phyloP scores from a whole-genome alignment of 2,113 vertebrate genomes.

The Microcebus murinus region DNA sequence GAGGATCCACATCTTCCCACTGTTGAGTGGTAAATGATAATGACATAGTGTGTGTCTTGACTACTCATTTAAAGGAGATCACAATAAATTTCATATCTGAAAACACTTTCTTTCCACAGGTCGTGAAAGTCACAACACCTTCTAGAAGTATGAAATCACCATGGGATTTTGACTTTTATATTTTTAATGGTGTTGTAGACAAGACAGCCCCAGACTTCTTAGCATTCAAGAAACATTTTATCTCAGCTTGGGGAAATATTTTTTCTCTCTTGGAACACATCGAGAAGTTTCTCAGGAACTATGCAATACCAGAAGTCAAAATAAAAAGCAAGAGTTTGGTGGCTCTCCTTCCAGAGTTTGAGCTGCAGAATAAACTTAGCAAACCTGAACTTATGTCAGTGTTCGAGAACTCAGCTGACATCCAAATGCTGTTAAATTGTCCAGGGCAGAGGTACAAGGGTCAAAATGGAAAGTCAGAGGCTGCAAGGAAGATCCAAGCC shows the following conservation, averaged over 20 bases:
- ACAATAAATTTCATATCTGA: slow-evolving; percentile 52
- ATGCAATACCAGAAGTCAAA: slow-evolving; percentile 85
- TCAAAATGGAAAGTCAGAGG: slow-evolving; percentile 81
- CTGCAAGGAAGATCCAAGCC: slow-evolving; percentile 86
- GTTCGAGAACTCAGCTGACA: slow-evolving; percentile 83
- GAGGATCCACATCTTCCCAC: not conserved
- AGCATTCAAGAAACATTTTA: slow-evolving; percentile 85
- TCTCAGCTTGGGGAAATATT: slow-evolving; percentile 84
- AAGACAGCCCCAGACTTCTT: slow-evolving; percentile 82
- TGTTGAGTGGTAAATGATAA: not conserved
- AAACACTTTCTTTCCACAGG: slow-evolving; percentile 78
- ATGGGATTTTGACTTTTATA: slow-evolving; percentile 72
- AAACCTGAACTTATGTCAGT: slow-evolving; percentile 81
- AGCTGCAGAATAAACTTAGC: slow-evolving; percentile 74
- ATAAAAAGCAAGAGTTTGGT: slow-evolving; percentile 81
- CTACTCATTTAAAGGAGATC: not conserved
- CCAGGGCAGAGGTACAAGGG: slow-evolving; percentile 90
- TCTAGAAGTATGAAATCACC: slow-evolving; percentile 53
- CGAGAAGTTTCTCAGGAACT: slow-evolving; percentile 85
- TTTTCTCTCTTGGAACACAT: slow-evolving; percentile 81
- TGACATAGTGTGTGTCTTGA: not conserved
- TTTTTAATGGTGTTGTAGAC: slow-evolving; percentile 84
- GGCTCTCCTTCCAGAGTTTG: slow-evolving; percentile 76
- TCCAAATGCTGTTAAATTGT: slow-evolving; percentile 78
- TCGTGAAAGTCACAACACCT: not conserved